Conservation (phyloP, 2,113 vertebrate genomes). For the Todiramphus saurophagus region DNA sequence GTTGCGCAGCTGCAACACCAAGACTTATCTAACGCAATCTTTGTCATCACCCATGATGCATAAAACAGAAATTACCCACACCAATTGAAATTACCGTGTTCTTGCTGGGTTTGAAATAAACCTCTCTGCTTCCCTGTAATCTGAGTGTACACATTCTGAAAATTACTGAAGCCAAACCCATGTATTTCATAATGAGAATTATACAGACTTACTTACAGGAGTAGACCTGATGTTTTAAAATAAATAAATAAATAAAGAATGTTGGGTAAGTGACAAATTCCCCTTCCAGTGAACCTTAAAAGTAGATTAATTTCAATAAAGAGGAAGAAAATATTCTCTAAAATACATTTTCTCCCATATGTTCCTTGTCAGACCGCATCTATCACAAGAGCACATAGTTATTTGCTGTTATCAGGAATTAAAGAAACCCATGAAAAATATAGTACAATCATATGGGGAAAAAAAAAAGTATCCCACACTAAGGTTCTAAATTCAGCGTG, state of each 20-base stretch:
- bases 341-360: background rate
- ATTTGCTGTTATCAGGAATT: background rate
- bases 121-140: background rate
- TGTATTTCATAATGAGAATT: background rate
- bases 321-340: background rate
- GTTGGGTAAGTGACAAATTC: background rate
- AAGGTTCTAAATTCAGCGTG: background rate
- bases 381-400: background rate
- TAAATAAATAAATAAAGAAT: background rate
- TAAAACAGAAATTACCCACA: background rate
- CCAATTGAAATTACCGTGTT: background rate
- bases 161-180: background rate
- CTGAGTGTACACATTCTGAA: background rate
- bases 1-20: background rate
- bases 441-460: background rate
- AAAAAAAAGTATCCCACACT: background rate
- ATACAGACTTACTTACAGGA: background rate
- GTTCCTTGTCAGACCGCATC: background rate
- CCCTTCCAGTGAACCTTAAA: background rate
- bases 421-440: background rate
- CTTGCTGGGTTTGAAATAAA: background rate
- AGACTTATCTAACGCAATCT: background rate
- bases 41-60: background rate
- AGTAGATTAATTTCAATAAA: background rate
- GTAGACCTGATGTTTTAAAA: background rate